Percentiles rank a stretch among this genome's conserved stretches.
phyloP scores from a whole-genome alignment of 2,888 invertebrate genomes.

The Drosophila birchii region DNA sequence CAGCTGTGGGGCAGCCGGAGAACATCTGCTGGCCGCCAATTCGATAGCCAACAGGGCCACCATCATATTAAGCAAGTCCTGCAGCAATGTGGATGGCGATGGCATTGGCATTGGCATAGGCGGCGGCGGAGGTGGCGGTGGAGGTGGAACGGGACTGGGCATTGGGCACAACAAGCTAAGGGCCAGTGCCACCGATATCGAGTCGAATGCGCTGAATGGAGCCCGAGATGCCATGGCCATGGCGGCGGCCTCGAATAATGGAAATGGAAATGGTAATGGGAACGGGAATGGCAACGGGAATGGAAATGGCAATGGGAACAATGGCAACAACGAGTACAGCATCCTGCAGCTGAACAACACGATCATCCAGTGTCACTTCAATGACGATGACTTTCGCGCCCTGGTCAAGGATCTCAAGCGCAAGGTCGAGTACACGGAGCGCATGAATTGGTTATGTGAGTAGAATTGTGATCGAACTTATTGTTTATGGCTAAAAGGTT shows the following conservation, averaged over 20 bases:
- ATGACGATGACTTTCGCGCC: conserved; percentile 84
- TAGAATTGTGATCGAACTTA: conserved; percentile 36
- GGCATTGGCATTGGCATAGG: conserved; percentile 26
- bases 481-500: background rate
- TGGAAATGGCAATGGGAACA: conserved; percentile 72
- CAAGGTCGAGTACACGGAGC: conserved; percentile 85
- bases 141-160: conserved; percentile 26
- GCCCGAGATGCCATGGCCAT: conserved; percentile 51
- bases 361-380: conserved; percentile 84
- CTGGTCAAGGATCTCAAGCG: conserved; percentile 84
- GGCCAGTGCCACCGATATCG: conserved; percentile 74
- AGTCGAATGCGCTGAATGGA: conserved; percentile 68
- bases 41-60: conserved; percentile 84
- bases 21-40: conserved; percentile 82
- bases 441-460: conserved; percentile 85
- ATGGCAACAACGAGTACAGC: conserved; percentile 84
- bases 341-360: conserved; percentile 84
- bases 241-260: conserved; percentile 70
- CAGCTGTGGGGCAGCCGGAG: conserved; percentile 83
- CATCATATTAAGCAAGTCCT: conserved; percentile 84
- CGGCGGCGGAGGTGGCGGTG: background rate
- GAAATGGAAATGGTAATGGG: conserved; percentile 73
- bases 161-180: conserved; percentile 56
- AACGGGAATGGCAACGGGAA: conserved; percentile 80
- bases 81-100: conserved; percentile 82